Evolutionary conservation across 2,797 vertebrate genomes (phyloP).

Genomic region (Hafferia zeledoni): DNA sequence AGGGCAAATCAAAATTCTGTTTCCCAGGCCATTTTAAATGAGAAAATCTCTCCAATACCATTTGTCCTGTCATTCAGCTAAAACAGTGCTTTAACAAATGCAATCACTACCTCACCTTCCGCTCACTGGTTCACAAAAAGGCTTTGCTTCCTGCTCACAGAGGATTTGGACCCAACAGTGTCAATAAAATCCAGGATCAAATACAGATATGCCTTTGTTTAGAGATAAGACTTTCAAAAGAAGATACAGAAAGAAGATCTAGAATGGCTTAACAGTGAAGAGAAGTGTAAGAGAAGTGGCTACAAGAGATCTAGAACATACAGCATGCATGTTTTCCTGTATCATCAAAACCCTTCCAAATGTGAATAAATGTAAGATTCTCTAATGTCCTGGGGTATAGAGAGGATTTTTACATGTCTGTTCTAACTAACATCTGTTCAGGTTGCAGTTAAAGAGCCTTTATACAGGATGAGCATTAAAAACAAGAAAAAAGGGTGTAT

Average conservation of each 20-base stretch:
- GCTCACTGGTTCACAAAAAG: slow-evolving; percentile 24
- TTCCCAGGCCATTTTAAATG: slow-evolving; percentile 65
- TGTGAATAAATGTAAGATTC: background rate
- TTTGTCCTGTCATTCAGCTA: slow-evolving; percentile 8
- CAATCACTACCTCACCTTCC: slow-evolving; percentile 37
- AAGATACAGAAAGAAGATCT: background rate
- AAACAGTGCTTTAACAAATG: slow-evolving; percentile 26
- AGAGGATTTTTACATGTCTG: background rate
- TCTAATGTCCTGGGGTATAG: background rate
- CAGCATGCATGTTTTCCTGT: background rate
- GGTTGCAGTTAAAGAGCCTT: background rate
- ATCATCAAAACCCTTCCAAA: background rate
- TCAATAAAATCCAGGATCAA: background rate
- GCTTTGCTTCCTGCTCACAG: background rate
- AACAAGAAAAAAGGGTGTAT: background rate
- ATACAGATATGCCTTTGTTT: background rate
- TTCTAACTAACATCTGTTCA: background rate
- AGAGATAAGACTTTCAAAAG: slow-evolving; percentile 24
- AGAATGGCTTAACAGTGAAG: background rate
- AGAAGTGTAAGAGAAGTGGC: background rate
- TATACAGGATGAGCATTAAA: background rate
- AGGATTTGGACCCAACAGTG: slow-evolving; percentile 43
- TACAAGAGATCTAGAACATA: background rate
- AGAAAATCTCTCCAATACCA: slow-evolving; percentile 3
- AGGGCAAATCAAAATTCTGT: slow-evolving; percentile 68